Conservation (phyloP, 1,140 invertebrate species). For the Lepidostoma basale region DNA sequence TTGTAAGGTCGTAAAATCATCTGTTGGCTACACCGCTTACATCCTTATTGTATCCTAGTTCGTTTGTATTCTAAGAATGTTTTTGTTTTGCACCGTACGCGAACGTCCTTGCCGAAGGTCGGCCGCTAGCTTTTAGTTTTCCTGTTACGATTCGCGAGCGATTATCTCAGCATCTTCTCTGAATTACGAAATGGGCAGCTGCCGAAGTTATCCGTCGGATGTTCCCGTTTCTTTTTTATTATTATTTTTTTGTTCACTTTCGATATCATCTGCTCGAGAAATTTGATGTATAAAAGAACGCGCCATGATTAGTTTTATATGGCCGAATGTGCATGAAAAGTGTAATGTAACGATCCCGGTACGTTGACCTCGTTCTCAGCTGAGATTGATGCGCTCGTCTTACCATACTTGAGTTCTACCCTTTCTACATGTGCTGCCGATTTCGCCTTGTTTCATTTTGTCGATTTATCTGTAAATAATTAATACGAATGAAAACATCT, state of each 20-base stretch:
- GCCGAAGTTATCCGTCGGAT: not conserved
- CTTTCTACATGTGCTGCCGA: no score
- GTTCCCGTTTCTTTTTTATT: not conserved
- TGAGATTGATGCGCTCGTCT: no score
- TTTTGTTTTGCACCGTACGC: not conserved
- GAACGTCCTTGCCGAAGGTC: constrained; percentile 40
- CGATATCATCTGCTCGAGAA: not conserved
- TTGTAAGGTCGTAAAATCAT: not conserved
- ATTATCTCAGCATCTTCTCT: constrained; percentile 16
- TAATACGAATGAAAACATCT: no score
- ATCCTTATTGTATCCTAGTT: not conserved
- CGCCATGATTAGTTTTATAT: no score
- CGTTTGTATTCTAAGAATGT: not conserved
- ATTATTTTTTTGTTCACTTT: constrained; percentile 2
- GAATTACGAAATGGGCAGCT: constrained; percentile 28
- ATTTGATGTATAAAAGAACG: no score
- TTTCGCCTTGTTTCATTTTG: no score
- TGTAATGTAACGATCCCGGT: no score
- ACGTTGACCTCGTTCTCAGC: no score
- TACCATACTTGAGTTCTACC: no score
- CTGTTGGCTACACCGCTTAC: not conserved
- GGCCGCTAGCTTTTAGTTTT: not conserved
- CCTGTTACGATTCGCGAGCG: constrained; percentile 26
- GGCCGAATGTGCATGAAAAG: no score
- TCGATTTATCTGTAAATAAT: no score